Base-by-base conservation (phyloP, 1,140 invertebrate species). In the Bombus polaris region DNA sequence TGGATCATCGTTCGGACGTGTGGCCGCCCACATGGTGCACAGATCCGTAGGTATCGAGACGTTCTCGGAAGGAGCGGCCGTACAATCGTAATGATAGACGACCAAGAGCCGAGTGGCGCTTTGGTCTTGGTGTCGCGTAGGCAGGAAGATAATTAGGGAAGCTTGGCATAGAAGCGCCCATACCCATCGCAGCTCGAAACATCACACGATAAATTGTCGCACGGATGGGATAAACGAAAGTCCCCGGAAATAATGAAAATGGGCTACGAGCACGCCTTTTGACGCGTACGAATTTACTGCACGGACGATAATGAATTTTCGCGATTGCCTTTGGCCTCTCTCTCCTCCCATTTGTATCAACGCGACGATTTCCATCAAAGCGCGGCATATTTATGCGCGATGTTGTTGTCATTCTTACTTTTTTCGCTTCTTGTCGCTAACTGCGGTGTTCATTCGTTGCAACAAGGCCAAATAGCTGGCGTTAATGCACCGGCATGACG, bases 131-230 rank as follows among this genome's bases (percentile, higher is more conserved):
- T 32, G 35, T 59, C 28, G 39, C 59, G 68, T 72, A 47, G 53
- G 42, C 37, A 71, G 76, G 10, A 22, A 65, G 78, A 81, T 85
- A 81, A 85, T 85, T 85, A 85, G 83, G 44, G 32, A 59, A 66
- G 44, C 22, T 62, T n/a, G 78, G 28, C 77, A n/a, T 81, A 81
- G 70, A n/a, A 28, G n/a, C n/a, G n/a, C 2, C 15, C n/a, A 66
- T 85, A 22, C 35, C 42, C 35, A 57, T 71, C 78, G 44, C 53
- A 25, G 53, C 70, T 57, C 70, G 83, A 73, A 74, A 81, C 83
- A 85, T 35, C n/a, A 28, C 35, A 70, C 83, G 83, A 85, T 85
- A 85, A 85, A 85, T 85, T 68, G 78, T 53, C 78, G 59, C 32
- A 15, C 42, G 57, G 57, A 72, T 81, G 70, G 66, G 59, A 85